Base-by-base conservation (phyloP, 1,140 invertebrate species). In the Berghia stephanieae region DNA sequence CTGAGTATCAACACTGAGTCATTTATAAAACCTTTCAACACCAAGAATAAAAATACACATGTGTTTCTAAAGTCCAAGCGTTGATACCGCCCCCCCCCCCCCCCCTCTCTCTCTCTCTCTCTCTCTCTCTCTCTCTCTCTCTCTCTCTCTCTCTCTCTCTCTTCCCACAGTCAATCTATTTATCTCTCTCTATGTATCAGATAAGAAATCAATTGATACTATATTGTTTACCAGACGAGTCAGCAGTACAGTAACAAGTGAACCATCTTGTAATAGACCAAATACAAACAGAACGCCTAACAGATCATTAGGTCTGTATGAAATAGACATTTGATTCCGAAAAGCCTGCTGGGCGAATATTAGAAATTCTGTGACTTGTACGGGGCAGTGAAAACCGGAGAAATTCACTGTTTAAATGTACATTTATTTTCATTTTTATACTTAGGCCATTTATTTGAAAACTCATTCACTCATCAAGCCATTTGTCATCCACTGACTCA, bases 51-150 rank as follows among this genome's bases (percentile, higher is more conserved):
- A n/a, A n/a, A n/a, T n/a, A n/a, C n/a, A n/a, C n/a, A n/a, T n/a
- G n/a, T n/a, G n/a, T n/a, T n/a, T n/a, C n/a, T n/a, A n/a, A n/a
- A n/a, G n/a, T n/a, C n/a, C n/a, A n/a, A n/a, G n/a, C n/a, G n/a
- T 36, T 42, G 13, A 21, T 34, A 27, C 49, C 38, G 2, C n/a
- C 72, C 27, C 49, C 3, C 46, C 38, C 49, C 60, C 46, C 43
- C 72, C 60, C 68, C 46, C 68, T 71, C 68, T 71, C 40, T 71
- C 68, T 71, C 68, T 71, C 68, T 40, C 55, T 60, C 71, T 74
- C 49, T 60, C 68, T 71, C 68, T 71, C 55, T 60, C 55, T 74
- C 72, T 74, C 55, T 40, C 31, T 36, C 71, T 36, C 49, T 57
- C 71, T 57, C 71, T 60, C 55, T 74, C 46, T 38, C 52, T 43